Conservation (phyloP, 2,797 vertebrate genomes). For the Falco naumanni region DNA sequence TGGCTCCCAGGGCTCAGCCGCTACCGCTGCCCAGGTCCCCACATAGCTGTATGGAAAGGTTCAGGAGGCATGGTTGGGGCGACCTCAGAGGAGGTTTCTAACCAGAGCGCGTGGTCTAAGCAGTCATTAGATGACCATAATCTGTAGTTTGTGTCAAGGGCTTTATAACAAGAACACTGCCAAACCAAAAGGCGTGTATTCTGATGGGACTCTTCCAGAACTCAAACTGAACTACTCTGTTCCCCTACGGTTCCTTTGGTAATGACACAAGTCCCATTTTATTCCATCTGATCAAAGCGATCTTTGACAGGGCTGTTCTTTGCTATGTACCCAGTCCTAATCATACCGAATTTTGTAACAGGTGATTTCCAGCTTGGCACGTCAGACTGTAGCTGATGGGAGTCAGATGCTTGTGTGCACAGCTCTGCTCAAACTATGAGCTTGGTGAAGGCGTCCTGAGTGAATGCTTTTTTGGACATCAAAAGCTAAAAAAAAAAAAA, state of each 20-base stretch:
- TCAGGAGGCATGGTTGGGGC: background rate
- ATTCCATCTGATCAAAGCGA: background rate
- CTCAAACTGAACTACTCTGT: background rate
- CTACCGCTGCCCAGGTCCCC: background rate
- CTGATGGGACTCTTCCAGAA: background rate
- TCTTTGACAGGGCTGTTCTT: background rate
- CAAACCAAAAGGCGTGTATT: background rate
- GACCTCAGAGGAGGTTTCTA: background rate
- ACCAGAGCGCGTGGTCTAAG: accelerated
- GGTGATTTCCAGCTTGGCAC: background rate
- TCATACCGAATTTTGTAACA: background rate
- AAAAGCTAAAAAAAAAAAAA: background rate
- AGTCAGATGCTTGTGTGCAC: background rate
- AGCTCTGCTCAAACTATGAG: background rate
- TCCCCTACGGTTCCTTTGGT: background rate
- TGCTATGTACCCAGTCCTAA: accelerated
- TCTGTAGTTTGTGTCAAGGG: background rate
- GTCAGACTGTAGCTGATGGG: background rate
- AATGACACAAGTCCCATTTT: background rate
- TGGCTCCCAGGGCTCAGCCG: accelerated
- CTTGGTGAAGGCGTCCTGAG: background rate
- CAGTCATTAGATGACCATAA: background rate
- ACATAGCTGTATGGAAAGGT: background rate
- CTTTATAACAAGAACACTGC: background rate
- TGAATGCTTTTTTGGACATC: background rate